phyloP scores from a whole-genome alignment of 1,140 invertebrate genomes.

The Halyomorpha halys region DNA sequence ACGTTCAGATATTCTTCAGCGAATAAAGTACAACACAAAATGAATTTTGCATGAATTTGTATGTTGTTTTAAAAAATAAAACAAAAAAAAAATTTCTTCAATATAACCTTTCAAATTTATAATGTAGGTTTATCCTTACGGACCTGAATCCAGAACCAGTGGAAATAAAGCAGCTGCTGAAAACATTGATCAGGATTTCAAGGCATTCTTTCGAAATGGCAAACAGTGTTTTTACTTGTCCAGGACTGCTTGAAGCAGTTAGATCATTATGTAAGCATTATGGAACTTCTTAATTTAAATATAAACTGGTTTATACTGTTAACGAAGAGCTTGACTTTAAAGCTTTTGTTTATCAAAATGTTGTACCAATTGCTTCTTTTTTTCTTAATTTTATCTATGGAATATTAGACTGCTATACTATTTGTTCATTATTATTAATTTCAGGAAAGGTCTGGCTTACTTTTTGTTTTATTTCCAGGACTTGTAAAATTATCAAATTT shows the following conservation, averaged over 20 bases:
- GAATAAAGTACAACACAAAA: conserved; percentile 45
- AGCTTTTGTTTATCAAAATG: too few relatives aligned
- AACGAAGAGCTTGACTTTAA: too few relatives aligned
- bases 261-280: conserved; percentile 24
- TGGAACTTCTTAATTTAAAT: too few relatives aligned
- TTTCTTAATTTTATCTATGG: too few relatives aligned
- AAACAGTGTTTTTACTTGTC: conserved; percentile 40
- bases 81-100: too few relatives aligned
- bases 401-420: too few relatives aligned
- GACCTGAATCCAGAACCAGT: conserved; percentile 50
- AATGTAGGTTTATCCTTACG: conserved; percentile 54
- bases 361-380: too few relatives aligned
- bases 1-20: conserved; percentile 62
- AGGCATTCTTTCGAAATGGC: conserved; percentile 53
- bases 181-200: conserved; percentile 56
- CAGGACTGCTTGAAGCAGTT: conserved; percentile 25
- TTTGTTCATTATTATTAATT: too few relatives aligned
- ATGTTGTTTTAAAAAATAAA: background rate
- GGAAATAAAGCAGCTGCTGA: conserved; percentile 53
- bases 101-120: conserved; percentile 19
- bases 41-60: conserved; percentile 8
- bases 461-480: too few relatives aligned
- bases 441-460: too few relatives aligned
- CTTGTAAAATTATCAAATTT: too few relatives aligned
- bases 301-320: too few relatives aligned